These are phyloP conservation scores for Cebus imitator DNA, from an alignment of 2,113 vertebrate genomes.

Conservation along the genomic window DNA sequence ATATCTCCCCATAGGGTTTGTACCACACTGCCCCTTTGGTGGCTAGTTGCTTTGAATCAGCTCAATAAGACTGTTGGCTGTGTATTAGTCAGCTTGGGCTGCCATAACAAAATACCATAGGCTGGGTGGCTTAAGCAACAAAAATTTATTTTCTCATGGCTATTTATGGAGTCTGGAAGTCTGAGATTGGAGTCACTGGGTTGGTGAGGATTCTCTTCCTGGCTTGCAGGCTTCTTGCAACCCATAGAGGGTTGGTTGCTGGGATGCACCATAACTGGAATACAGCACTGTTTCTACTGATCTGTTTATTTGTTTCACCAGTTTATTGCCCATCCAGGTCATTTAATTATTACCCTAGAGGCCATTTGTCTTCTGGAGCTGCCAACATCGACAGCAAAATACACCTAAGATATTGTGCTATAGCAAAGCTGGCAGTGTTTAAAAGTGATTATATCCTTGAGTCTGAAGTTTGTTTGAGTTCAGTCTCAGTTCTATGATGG, in stretches of 20 bases:
- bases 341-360: background rate
- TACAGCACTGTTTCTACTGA: background rate
- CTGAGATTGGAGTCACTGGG: background rate
- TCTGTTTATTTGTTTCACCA: background rate
- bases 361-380: background rate
- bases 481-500: background rate
- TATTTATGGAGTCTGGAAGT: background rate
- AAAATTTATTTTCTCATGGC: background rate
- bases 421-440: background rate
- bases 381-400: background rate
- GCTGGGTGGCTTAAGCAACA: background rate
- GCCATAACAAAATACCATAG: background rate
- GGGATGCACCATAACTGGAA: background rate
- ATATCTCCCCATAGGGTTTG: background rate
- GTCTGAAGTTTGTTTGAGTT: background rate
- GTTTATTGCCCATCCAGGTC: background rate
- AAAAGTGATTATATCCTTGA: background rate
- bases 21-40: background rate
- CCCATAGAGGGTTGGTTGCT: background rate
- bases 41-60: background rate
- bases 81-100: background rate
- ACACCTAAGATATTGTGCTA: background rate
- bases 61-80: background rate
- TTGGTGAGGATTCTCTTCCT: background rate
- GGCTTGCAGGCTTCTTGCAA: background rate